phyloP scores from a whole-genome alignment of 2,888 invertebrate species.

The Erebia epiphron region DNA sequence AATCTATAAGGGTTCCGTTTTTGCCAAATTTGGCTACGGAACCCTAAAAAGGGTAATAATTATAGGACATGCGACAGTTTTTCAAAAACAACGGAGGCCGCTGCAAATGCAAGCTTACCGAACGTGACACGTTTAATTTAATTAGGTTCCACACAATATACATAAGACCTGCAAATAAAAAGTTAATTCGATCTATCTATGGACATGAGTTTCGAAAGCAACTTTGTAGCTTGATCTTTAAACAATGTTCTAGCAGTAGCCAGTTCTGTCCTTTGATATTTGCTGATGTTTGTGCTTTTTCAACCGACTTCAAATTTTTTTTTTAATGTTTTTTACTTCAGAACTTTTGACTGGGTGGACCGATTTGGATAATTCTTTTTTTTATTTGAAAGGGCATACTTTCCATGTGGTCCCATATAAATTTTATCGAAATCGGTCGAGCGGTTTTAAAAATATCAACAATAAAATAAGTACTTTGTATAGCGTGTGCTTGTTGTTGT shows the following conservation, averaged over 20 bases:
- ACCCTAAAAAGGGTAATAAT: not conserved
- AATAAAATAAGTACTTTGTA: no score
- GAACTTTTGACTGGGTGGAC: no score
- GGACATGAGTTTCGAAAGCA: not conserved
- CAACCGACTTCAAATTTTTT: no score
- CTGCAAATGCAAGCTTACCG: constrained; percentile 12
- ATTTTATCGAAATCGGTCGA: no score
- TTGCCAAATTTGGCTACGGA: no score
- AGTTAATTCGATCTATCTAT: constrained; percentile 9
- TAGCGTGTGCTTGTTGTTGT: no score
- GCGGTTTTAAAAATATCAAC: no score
- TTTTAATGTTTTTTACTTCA: no score
- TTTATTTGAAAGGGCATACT: no score
- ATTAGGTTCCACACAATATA: not conserved
- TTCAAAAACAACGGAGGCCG: constrained; percentile 5
- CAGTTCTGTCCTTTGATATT: not conserved
- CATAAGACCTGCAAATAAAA: not conserved
- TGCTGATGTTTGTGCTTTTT: not conserved
- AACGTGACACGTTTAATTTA: constrained; percentile 20
- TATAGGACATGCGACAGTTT: constrained; percentile 11
- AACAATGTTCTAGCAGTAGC: not conserved
- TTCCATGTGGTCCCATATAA: no score
- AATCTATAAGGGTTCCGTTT: no score
- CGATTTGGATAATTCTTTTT: no score
- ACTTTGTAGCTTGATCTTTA: not conserved